Conservation (phyloP, 2,113 vertebrate genomes). For the Cyphomyrus plagiostoma region DNA sequence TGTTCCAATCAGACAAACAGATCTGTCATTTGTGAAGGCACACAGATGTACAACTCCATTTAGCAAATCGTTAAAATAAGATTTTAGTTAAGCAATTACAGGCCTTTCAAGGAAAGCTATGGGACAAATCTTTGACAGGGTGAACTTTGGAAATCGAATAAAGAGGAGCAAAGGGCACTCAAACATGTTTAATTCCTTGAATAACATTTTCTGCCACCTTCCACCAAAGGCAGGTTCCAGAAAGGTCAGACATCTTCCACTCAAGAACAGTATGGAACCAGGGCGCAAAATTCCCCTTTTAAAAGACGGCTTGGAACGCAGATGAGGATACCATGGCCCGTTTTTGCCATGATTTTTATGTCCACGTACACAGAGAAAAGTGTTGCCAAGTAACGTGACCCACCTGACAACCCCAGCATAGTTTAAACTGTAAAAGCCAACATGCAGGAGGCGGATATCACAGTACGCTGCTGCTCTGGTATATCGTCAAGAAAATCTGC, state of each 20-base stretch:
- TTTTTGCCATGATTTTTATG: background rate
- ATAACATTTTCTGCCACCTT: background rate
- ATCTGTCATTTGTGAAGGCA: background rate
- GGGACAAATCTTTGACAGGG: background rate
- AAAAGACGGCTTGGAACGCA: background rate
- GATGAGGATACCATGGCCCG: background rate
- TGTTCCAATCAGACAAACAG: background rate
- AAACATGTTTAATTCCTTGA: background rate
- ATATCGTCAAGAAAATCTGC: slow-evolving; percentile 2
- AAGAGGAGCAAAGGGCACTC: background rate
- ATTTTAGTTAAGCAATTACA: background rate
- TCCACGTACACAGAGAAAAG: background rate
- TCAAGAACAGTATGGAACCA: background rate
- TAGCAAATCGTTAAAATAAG: background rate
- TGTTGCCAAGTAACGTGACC: background rate
- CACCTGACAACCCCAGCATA: background rate
- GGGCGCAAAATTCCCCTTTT: background rate
- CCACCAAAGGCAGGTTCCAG: background rate
- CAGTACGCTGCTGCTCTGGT: background rate
- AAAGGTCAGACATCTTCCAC: background rate
- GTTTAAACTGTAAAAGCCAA: background rate
- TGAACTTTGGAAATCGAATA: background rate
- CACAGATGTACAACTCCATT: background rate
- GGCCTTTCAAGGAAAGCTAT: background rate
- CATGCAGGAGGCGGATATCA: background rate